phyloP scores from a whole-genome alignment of 2,888 invertebrate genomes.

The Apodemia zela region DNA sequence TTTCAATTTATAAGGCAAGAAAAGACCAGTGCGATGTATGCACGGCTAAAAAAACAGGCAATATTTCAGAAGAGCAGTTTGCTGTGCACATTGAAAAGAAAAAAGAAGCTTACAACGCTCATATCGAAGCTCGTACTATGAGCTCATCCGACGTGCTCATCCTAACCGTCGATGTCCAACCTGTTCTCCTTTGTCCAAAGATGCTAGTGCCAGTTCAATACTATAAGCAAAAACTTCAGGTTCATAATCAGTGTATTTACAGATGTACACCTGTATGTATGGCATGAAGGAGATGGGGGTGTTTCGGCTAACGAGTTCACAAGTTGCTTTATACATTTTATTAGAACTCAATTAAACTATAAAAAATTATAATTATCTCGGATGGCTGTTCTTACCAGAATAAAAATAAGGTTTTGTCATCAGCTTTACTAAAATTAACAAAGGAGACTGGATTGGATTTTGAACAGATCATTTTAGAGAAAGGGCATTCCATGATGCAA shows the following conservation, averaged over 20 bases:
- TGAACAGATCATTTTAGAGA: conserved; percentile 22
- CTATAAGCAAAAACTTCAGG: conserved; percentile 1
- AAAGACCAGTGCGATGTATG: conserved; percentile 24
- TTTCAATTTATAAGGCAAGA: conserved; percentile 16
- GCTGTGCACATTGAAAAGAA: conserved; percentile 3
- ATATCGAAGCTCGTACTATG: conserved; percentile 7
- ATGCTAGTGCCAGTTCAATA: conserved; percentile 1
- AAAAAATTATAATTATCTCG: conserved; percentile 24
- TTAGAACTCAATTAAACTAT: conserved; percentile 5
- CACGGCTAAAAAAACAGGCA: conserved; percentile 21
- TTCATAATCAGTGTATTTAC: conserved; percentile 1
- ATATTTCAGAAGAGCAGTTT: conserved; percentile 21
- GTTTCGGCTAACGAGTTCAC: conserved; percentile 30
- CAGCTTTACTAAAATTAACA: conserved; percentile 22
- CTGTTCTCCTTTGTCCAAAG: conserved; percentile 2
- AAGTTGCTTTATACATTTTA: conserved; percentile 23
- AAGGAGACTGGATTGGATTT: conserved; percentile 7
- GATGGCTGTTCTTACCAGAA: conserved; percentile 30
- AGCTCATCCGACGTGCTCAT: not conserved
- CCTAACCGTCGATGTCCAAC: not conserved
- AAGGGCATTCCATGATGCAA: conserved; percentile 28
- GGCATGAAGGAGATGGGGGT: conserved; percentile 18
- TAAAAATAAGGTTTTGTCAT: conserved; percentile 25
- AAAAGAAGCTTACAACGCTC: conserved; percentile 7
- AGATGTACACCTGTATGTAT: not conserved